phyloP scores from a whole-genome alignment of 2,888 invertebrate species.

The Thymelicus acteon region DNA sequence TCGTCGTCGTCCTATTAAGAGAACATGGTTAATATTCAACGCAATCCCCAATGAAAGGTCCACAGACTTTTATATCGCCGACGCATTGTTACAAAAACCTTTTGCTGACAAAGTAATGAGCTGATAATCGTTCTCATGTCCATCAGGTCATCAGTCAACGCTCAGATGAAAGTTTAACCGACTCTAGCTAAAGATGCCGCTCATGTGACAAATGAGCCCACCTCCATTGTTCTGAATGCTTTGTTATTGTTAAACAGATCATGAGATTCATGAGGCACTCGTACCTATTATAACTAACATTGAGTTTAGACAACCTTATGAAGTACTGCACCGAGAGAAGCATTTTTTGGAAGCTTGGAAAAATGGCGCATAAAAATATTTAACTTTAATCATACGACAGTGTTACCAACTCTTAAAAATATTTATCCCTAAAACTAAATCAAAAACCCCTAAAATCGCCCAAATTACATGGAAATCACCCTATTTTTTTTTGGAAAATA shows the following conservation, averaged over 20 bases:
- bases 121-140: constrained; percentile 74
- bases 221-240: constrained; percentile 60
- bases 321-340: too few relatives aligned
- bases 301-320: background rate
- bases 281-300: background rate
- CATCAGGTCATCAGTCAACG: constrained; percentile 78
- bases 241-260: constrained; percentile 69
- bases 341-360: too few relatives aligned
- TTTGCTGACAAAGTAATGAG: constrained; percentile 70
- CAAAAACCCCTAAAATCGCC: too few relatives aligned
- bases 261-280: constrained; percentile 47
- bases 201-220: constrained; percentile 42
- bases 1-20: too few relatives aligned
- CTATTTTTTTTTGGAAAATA: too few relatives aligned
- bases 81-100: constrained; percentile 67
- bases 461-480: too few relatives aligned
- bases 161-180: constrained; percentile 68
- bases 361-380: too few relatives aligned
- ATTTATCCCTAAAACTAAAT: too few relatives aligned
- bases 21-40: too few relatives aligned
- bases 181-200: constrained; percentile 41
- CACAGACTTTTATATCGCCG: constrained; percentile 66
- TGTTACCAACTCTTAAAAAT: too few relatives aligned
- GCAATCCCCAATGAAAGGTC: background rate
- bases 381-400: too few relatives aligned